These are phyloP conservation scores for Spheniscus humboldti DNA, from an alignment of 2,797 vertebrate genomes.

Conservation along the genomic window DNA sequence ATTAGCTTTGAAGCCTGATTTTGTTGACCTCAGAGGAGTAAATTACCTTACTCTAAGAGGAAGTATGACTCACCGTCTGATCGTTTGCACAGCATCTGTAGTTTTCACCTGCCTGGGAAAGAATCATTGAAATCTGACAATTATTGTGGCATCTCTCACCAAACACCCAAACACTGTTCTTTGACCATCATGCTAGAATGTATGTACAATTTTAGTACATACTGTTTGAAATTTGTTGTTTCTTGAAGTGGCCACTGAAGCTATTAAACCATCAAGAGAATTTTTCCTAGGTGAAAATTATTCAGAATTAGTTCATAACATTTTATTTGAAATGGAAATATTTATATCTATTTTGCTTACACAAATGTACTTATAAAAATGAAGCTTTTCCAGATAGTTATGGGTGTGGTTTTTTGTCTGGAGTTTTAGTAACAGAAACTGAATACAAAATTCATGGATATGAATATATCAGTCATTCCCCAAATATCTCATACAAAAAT, in stretches of 20 bases:
- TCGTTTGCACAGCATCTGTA: neutral
- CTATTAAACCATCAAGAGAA: neutral
- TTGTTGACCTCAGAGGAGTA: conserved; percentile 29
- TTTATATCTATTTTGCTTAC: neutral
- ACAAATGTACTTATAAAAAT: neutral
- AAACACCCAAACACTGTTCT: neutral
- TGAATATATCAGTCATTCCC: neutral
- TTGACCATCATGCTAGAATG: neutral
- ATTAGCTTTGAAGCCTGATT: conserved; percentile 29
- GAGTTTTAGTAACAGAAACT: neutral
- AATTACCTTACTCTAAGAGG: neutral
- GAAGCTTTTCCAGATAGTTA: neutral
- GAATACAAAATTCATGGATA: neutral
- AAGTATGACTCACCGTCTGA: neutral
- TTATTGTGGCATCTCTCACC: neutral
- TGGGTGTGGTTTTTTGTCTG: neutral
- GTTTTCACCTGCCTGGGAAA: neutral
- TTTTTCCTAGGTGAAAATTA: neutral
- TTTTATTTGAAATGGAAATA: neutral
- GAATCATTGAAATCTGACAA: neutral
- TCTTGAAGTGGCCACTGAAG: neutral
- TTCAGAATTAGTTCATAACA: neutral
- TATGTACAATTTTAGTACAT: neutral
- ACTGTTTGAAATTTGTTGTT: neutral
- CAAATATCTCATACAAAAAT: neutral